Conservation (phyloP, 64 coral and sea anemone species). For the Porites lutea region DNA sequence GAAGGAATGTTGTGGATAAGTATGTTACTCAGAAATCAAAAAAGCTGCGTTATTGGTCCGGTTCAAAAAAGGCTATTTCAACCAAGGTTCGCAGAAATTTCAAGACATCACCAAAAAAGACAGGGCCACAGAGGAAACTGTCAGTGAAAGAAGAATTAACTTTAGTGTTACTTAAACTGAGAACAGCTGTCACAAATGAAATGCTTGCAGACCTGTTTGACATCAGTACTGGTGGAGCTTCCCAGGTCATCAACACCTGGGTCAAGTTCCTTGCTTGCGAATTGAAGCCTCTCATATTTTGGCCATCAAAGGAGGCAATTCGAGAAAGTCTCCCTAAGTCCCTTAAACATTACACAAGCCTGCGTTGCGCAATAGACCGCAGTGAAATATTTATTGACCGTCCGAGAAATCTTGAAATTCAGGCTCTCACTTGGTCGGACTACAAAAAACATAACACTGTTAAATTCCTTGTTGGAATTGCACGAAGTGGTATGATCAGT, state of each 20-base stretch:
- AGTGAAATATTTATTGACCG: constrained; percentile 31
- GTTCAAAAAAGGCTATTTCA: constrained; percentile 64
- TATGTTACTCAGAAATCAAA: constrained; percentile 57
- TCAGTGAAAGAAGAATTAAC: too few species aligned
- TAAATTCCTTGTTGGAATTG: too few species aligned
- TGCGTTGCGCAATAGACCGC: constrained; percentile 46
- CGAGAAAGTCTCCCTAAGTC: constrained; percentile 32
- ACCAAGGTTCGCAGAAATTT: constrained; percentile 30
- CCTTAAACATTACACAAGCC: constrained; percentile 40
- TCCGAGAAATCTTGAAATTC: constrained; percentile 42
- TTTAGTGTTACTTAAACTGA: too few species aligned
- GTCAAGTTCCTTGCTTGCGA: constrained; percentile 56
- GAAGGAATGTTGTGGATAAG: constrained; percentile 44
- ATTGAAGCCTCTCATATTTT: constrained; percentile 57
- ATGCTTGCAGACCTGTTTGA: constrained; percentile 64
- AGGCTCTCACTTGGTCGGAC: too few species aligned
- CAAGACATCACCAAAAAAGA: too few species aligned
- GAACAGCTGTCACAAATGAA: constrained; percentile 46
- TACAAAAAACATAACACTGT: too few species aligned
- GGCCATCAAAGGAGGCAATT: constrained; percentile 55
- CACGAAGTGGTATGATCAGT: too few species aligned
- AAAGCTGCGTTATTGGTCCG: constrained; percentile 61
- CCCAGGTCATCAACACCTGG: constrained; percentile 58
- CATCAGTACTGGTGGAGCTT: constrained; percentile 51
- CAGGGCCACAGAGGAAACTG: too few species aligned